Base-by-base conservation (phyloP, 1,140 invertebrate species). In the Polypedilum vanderplanki region DNA sequence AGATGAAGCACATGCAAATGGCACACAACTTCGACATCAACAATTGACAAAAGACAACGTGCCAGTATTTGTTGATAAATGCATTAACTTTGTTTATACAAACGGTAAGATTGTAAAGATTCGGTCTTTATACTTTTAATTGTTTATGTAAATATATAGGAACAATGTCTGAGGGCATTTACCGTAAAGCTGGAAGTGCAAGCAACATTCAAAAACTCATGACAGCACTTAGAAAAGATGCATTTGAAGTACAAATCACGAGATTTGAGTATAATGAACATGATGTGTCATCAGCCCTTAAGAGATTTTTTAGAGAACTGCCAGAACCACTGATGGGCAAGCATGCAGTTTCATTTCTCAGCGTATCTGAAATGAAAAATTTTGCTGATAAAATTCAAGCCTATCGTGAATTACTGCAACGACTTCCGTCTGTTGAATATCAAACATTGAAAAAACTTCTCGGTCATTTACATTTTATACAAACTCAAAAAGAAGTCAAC, bases 41-140 rank as follows among this genome's bases (percentile, higher is more conserved):
- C 93, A 95, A 80, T 83, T 96, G 33, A 95, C 93, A 7, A 88
- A 90, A 77, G 91, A 94, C 76, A 88, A 95, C 81, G 88, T 96
- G 40, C 94, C 94, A 22, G 91, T 93, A 15, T 89, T 96, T 75
- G 91, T 97, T 1, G 93, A 96, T 77, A 95, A 94, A 81, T 96
- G 94, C 82, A 89, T 96, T 64, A 94, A 92, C 79, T 95, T 95
- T 79, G 89, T 96, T 75, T 93, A 92, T 78, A 88, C 89, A 15
- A 88, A 95, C 81, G 94, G 92, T 92, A 85, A 20, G 10, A 7
- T 15, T 57, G n/a, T 76, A 20, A 65, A 24, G 40, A 1, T 57
- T 77, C 24, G 17, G 20, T 57, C 17, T 67, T 5, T 70, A 70
- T 8, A 18, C 15, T 70, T 70, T 70, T 20, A 70, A 77, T 75